Evolutionary conservation across 2,113 vertebrate genomes (phyloP), one percentile per base, ranked within the genome.

Genomic region (Oreotrochilus melanogaster): DNA sequence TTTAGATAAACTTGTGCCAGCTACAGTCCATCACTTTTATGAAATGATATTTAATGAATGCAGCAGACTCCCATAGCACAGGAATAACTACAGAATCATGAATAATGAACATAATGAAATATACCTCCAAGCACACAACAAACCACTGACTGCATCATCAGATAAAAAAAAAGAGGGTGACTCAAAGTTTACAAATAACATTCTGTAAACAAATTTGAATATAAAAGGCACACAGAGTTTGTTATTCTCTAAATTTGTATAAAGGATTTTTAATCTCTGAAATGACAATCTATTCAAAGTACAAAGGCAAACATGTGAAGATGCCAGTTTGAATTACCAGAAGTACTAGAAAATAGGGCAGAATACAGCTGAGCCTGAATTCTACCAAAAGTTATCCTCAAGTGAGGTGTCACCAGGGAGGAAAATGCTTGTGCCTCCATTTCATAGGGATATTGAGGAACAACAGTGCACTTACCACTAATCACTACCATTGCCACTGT

Each of bases 161-260:
- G 42, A 76, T 47, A 78, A 64, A 79, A 90, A 86, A 94, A 84
- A 81, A 69, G 50, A 85, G 15, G 27, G 14, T 71, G 73, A 96
- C 91, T 97, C 96, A 97, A 94, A 95, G 91, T 78, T 88, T 92
- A 92, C 85, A 96, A 96, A 96, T 96, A 95, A 58, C 89, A 91
- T 92, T 93, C 91, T 96, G 92, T 95, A 96, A 97, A 95, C 89
- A 95, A 88, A 96, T 94, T 89, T 96, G 95, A 95, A 97, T 98
- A 97, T 95, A 95, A 97, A 96, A 94, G 95, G 74, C 65, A 89
- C 54, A 85, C 70, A 71, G 92, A 81, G 73, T 95, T 95, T 95
- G 75, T 65, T 96, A 86, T 54, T 94, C 88, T 97, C 96, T 84
- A 96, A 93, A 95, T 94, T 65, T 93, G 75, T 82, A 83, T 75